Percentiles rank a stretch among this genome's conserved stretches.
Evolutionary conservation across 2,113 vertebrate genomes (phyloP).

Genomic region (Mohoua ochrocephala): DNA sequence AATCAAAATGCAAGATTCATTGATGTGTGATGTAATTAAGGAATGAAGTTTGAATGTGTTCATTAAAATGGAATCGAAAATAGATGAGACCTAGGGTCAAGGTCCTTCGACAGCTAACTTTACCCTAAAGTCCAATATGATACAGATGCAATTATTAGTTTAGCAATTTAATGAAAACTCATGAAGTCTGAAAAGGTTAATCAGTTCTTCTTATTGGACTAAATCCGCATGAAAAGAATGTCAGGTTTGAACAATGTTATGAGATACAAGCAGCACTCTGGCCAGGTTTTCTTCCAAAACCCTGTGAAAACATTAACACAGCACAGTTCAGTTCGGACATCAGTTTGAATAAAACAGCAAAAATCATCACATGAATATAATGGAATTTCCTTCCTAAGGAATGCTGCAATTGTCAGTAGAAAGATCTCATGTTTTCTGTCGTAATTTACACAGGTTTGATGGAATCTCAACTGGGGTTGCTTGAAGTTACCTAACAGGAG

Average conservation of each 20-base stretch:
- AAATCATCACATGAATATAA: neutral
- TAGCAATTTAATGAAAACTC: constrained; percentile 29
- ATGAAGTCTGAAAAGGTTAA: constrained; percentile 24
- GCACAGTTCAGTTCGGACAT: neutral
- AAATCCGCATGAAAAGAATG: neutral
- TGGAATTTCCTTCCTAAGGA: neutral
- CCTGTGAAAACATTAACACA: rapidly evolving
- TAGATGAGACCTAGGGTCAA: constrained; percentile 45
- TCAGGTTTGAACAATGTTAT: neutral
- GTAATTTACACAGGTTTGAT: neutral
- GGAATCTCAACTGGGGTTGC: neutral
- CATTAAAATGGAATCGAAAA: constrained; percentile 51
- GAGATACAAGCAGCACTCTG: neutral
- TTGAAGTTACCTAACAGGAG: neutral
- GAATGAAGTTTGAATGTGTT: constrained; percentile 47
- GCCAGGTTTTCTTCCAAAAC: neutral
- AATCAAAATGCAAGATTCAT: constrained; percentile 64
- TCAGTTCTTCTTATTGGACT: neutral
- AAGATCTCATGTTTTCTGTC: neutral
- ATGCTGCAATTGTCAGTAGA: neutral
- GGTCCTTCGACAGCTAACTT: constrained; percentile 45
- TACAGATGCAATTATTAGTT: constrained; percentile 21
- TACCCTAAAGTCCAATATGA: neutral
- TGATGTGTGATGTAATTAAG: constrained; percentile 64
- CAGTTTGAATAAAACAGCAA: neutral